Evolutionary conservation across 2,797 vertebrate species (phyloP).

Genomic region (Xiphophorus birchmanni): DNA sequence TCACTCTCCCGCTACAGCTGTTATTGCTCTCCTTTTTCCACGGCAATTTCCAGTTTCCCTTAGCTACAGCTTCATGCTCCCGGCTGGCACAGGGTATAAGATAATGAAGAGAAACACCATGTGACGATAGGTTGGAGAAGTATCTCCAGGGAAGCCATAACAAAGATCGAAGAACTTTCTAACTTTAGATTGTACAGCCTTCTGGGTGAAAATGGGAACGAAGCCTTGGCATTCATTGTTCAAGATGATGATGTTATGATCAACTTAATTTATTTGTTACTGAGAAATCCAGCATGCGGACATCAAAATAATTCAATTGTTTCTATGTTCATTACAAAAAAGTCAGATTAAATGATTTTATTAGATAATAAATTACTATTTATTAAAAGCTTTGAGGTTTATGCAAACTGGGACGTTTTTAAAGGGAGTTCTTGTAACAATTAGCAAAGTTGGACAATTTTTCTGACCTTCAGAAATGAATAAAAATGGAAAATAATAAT

Average conservation of each 20-base stretch:
- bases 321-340: neutral
- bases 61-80: conserved; percentile 31
- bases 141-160: conserved; percentile 6
- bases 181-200: neutral
- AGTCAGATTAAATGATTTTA: neutral
- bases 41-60: conserved; percentile 37
- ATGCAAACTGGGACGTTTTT: neutral
- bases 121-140: conserved; percentile 6
- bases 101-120: conserved; percentile 20
- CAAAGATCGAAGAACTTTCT: conserved; percentile 28
- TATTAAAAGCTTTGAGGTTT: neutral
- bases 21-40: conserved; percentile 25
- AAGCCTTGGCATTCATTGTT: neutral
- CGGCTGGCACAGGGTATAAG: conserved; percentile 12
- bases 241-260: neutral
- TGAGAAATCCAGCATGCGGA: neutral
- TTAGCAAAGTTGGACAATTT: neutral
- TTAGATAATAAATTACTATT: neutral
- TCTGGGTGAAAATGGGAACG: neutral
- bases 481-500: neutral
- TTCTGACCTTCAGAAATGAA: neutral
- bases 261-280: neutral
- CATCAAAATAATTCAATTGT: neutral
- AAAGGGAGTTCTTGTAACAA: neutral
- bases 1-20: conserved; percentile 20